A percentile compares a stretch with the other conserved stretches of the same genome.
Evolutionary conservation across 2,797 vertebrate genomes (phyloP).

Genomic region (Lepus townsendii): DNA sequence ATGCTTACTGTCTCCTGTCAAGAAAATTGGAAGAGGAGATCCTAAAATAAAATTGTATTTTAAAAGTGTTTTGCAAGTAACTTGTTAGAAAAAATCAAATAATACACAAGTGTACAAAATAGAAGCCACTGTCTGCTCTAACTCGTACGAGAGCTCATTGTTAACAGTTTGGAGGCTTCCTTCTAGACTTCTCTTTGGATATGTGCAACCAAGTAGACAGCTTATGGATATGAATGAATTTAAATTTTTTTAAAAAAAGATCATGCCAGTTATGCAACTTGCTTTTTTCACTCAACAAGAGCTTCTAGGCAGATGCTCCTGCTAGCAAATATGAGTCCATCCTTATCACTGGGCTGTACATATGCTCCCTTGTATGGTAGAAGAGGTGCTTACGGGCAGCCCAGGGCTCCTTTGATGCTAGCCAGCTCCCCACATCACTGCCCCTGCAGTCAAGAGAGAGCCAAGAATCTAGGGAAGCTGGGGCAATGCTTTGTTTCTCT

Average conservation of each 20-base stretch:
- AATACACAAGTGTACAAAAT: background rate
- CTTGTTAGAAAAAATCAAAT: slow-evolving; percentile 22
- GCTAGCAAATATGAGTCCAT: rapidly evolving
- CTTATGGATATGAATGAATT: background rate
- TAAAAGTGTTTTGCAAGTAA: background rate
- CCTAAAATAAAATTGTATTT: background rate
- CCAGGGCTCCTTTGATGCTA: background rate
- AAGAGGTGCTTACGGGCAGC: background rate
- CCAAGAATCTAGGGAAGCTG: background rate
- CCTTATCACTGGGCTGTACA: background rate
- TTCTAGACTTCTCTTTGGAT: background rate
- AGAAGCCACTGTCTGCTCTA: background rate
- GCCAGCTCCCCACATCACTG: background rate
- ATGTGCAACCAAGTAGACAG: background rate
- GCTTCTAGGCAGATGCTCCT: background rate
- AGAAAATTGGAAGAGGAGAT: background rate
- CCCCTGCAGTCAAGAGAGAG: background rate
- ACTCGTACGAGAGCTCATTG: background rate
- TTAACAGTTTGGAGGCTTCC: background rate
- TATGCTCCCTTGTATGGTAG: background rate
- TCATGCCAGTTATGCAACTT: background rate
- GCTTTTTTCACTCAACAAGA: background rate
- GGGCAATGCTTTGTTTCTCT: background rate
- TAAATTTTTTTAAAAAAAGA: background rate
- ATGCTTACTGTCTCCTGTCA: background rate